Percentiles rank a stretch among this genome's conserved stretches.
phyloP scores from a whole-genome alignment of 2,888 invertebrate genomes.

The Marronus borbonicus region DNA sequence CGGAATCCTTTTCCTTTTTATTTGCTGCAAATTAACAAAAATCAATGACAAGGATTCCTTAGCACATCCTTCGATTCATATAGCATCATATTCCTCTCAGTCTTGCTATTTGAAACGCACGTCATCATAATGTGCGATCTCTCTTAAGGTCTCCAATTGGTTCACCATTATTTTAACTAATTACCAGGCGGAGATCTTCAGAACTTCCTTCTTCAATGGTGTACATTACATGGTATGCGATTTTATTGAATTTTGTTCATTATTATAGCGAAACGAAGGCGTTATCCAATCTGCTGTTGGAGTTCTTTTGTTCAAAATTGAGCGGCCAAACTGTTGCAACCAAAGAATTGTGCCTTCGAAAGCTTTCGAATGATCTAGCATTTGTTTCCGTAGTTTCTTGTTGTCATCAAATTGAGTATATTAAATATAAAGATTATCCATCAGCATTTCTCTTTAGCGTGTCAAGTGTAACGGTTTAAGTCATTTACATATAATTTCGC shows the following conservation, averaged over 20 bases:
- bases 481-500: no score
- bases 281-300: neutral
- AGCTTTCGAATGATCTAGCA: no score
- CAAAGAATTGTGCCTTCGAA: no score
- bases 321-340: no score
- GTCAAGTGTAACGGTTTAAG: no score
- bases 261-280: slow-evolving; percentile 11
- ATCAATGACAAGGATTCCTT: slow-evolving; percentile 4
- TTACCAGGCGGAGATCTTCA: slow-evolving; percentile 21
- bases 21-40: neutral
- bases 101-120: slow-evolving; percentile 25
- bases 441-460: no score
- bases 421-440: no score
- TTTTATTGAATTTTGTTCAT: slow-evolving; percentile 27
- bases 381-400: no score
- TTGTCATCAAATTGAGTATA: no score
- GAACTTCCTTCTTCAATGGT: neutral
- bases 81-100: slow-evolving; percentile 22
- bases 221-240: neutral
- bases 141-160: slow-evolving; percentile 34
- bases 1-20: no score
- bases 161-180: slow-evolving; percentile 37
- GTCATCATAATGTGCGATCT: slow-evolving; percentile 36
- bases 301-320: no score
- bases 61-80: neutral